Evolutionary conservation across 2,888 invertebrate species (phyloP).

Genomic region (Yponomeuta cagnagella): DNA sequence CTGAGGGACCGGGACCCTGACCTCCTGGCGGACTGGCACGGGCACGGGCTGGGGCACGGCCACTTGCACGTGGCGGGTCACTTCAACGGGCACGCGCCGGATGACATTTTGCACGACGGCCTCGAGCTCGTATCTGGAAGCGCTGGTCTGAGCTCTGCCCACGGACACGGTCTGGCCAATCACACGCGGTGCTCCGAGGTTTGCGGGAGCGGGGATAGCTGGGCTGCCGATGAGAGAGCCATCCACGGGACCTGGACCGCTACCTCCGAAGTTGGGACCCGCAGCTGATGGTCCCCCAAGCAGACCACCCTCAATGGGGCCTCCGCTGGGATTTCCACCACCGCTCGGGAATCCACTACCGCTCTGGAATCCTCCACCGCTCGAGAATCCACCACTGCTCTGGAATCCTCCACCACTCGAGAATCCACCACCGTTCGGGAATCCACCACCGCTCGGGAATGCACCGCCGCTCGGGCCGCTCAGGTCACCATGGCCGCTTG

Average conservation of each 20-base stretch:
- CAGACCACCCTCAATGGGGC: not conserved
- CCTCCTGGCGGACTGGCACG: slow-evolving; percentile 60
- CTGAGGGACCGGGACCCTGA: slow-evolving; percentile 62
- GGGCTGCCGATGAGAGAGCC: slow-evolving; percentile 19
- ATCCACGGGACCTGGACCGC: slow-evolving; percentile 18
- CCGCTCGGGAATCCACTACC: not conserved
- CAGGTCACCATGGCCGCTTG: slow-evolving; percentile 26
- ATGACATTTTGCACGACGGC: slow-evolving; percentile 64
- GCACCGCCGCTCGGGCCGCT: slow-evolving; percentile 7
- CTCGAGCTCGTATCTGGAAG: slow-evolving; percentile 59
- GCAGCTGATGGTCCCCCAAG: not conserved
- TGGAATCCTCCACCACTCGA: not conserved
- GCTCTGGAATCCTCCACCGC: not conserved
- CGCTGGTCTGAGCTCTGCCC: slow-evolving; percentile 30
- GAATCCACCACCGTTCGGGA: not conserved
- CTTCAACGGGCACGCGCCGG: slow-evolving; percentile 62
- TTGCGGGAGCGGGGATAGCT: slow-evolving; percentile 30
- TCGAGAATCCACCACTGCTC: not conserved
- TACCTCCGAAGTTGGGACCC: not conserved
- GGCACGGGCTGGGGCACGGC: slow-evolving; percentile 57
- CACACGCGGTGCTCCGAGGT: slow-evolving; percentile 35
- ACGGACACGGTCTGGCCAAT: slow-evolving; percentile 22
- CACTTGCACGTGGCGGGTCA: slow-evolving; percentile 58
- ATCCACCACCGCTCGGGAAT: not conserved
- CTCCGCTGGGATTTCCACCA: not conserved